Percentiles rank a stretch among this genome's conserved stretches.
Conservation (phyloP, 2,888 invertebrate species). For the Dolichopus griseipennis region DNA sequence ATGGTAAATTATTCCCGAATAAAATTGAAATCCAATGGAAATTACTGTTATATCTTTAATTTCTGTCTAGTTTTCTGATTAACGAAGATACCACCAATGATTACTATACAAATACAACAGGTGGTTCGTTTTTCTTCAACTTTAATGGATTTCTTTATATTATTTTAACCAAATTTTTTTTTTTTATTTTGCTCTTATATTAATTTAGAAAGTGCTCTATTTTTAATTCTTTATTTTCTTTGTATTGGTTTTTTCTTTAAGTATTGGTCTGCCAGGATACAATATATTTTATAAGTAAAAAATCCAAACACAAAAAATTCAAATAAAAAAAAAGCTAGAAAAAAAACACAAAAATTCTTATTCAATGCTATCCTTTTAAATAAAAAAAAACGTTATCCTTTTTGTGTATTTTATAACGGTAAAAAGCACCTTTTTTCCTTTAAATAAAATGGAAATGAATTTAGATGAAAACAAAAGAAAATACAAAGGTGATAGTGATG, state of each 20-base stretch:
- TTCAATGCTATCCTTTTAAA: background rate
- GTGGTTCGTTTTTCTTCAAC: background rate
- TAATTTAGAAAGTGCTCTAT: too few relatives aligned
- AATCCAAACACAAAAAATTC: background rate
- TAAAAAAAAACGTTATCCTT: background rate
- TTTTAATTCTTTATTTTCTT: too few relatives aligned
- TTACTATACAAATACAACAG: background rate
- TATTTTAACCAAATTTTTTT: background rate
- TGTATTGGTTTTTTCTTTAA: background rate
- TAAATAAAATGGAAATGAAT: too few relatives aligned
- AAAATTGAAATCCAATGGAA: background rate
- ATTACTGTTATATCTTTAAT: background rate
- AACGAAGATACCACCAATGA: too few relatives aligned
- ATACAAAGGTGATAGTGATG: too few relatives aligned
- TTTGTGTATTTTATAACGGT: background rate
- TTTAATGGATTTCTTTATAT: background rate
- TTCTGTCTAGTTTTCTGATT: background rate
- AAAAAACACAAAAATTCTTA: background rate
- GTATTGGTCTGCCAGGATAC: too few relatives aligned
- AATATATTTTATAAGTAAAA: too few relatives aligned
- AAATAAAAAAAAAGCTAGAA: too few relatives aligned
- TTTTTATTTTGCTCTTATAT: background rate
- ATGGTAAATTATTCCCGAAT: background rate
- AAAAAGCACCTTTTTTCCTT: too few relatives aligned
- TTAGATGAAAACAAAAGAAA: too few relatives aligned